Base-by-base conservation (phyloP, 2,888 invertebrate genomes). In the Lumbricus terrestris region DNA sequence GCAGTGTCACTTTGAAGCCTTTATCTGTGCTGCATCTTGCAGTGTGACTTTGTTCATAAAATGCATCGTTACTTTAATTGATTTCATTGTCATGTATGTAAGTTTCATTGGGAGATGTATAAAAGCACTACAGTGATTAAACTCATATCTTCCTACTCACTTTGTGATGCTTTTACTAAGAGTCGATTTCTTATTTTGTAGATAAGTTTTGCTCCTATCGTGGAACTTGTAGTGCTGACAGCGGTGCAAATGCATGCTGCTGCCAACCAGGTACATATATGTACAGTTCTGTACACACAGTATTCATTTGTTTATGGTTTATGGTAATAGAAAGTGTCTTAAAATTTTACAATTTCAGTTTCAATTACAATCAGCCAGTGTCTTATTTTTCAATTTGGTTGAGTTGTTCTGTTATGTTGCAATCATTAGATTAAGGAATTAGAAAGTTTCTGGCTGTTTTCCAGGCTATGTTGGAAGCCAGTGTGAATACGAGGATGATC, bases 401-500 rank as follows among this genome's bases (percentile, higher is more conserved):
- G 8, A 69, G n/a, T 69, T 69, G 69, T 69, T n/a, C 16, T 69
- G 69, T 54, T 54, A 54, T 54, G 29, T 23, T 54, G 23, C 2
- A 6, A 29, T 54, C 16, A n/a, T 69, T 3, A 69, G 29, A 69
- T 8, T 69, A 1, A 69, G 11, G 29, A 29, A 23, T 54, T 23
- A 69, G 69, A 69, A n/a, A 18, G n/a, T 69, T 69, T 29, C 35
- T 85, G 85, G n/a, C 18, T 35, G 20, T 85, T 85, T 89, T 82
- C 38, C 54, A 90, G 90, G 90, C 15, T 90, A 90, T 38, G 82
- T 34, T 3, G 90, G 90, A 18, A 38, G 15, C 35, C 35, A 40
- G 20, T 90, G 90, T 33, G 69, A 90, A 89, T 88, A 82, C 34
- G 82, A 69, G 47, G 40, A 38, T 33, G 82, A 90, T 85, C 90